These are phyloP conservation scores for Pantherophis guttatus DNA, from an alignment of 2,113 vertebrate species.

Conservation along the genomic window DNA sequence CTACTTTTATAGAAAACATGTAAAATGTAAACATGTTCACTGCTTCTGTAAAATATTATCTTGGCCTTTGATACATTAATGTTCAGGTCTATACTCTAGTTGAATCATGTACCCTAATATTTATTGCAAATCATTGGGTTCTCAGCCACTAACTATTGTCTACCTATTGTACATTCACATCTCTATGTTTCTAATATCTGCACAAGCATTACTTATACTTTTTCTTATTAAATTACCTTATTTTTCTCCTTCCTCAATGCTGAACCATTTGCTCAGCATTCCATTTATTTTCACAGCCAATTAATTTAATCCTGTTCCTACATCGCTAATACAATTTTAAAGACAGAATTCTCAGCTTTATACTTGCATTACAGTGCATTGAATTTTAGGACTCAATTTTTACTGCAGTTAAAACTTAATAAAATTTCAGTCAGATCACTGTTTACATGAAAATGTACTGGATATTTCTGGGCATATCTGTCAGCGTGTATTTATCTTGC, in stretches of 20 bases:
- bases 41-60: not conserved
- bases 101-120: not conserved
- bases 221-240: not conserved
- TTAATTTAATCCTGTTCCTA: not conserved
- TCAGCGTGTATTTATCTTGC: constrained; percentile 32
- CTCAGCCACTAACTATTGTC: not conserved
- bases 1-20: not conserved
- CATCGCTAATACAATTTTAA: not conserved
- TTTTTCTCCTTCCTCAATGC: not conserved
- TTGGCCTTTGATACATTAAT: not conserved
- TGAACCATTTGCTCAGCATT: not conserved
- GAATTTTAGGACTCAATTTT: not conserved
- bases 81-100: not conserved
- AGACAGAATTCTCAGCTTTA: not conserved
- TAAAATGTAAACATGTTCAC: not conserved
- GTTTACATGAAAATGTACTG: constrained; percentile 12
- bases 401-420: constrained; percentile 10
- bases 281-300: not conserved
- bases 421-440: not conserved
- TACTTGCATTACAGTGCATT: not conserved
- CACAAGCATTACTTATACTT: not conserved
- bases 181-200: not conserved
- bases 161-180: not conserved
- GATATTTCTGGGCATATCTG: constrained; percentile 30
- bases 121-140: not conserved